Base-by-base conservation (phyloP, 2,113 vertebrate genomes). In the Cynopterus brachyotis region DNA sequence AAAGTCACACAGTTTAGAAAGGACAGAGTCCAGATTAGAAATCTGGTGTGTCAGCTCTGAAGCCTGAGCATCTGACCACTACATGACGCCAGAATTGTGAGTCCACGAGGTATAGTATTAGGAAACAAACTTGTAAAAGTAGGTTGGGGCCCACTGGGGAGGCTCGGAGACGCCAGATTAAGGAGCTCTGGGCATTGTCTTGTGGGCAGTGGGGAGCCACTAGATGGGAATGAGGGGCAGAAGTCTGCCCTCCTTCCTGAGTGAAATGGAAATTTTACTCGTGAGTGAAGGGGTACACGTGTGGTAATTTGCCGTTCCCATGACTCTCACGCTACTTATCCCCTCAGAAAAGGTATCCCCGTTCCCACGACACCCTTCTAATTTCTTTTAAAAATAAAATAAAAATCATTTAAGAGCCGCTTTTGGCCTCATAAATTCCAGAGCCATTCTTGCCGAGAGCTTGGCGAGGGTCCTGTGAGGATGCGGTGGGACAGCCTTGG, bases 301-400 rank as follows among this genome's bases (percentile, higher is more conserved):
- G 7, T 28, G 47, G 24, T 53, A 5, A 50, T 3, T 53, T 76
- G 16, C 28, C 37, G 26, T 82, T 60, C 67, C 15, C 12, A 4
- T 1, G 15, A 22, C 47, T 24, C 9, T 47, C 26, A 2, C 0
- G n/a, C 37, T 10, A 47, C 35, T 67, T 70, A 30, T 8, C 45
- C 70, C 19, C 37, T 53, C 67, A 6, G 28, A 62, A 80, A 91
- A 73, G 55, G 47, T 37, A 17, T 53, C 55, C 42, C 16, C 3
- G 0, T 53, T 82, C 60, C 82, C 0, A 2, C n/a, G 10, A 59
- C 5, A 42, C 28, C 32, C 64, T 81, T 73, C 75, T 26, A 81
- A 6, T 90, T 93, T 83, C 75, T 92, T 85, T 95, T 78, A 64
- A 96, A 95, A 85, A 89, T 60, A 91, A 85, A 91, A 90, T 42